These are phyloP conservation scores for Solen grandis DNA, from an alignment of 1,140 invertebrate species.

Conservation along the genomic window DNA sequence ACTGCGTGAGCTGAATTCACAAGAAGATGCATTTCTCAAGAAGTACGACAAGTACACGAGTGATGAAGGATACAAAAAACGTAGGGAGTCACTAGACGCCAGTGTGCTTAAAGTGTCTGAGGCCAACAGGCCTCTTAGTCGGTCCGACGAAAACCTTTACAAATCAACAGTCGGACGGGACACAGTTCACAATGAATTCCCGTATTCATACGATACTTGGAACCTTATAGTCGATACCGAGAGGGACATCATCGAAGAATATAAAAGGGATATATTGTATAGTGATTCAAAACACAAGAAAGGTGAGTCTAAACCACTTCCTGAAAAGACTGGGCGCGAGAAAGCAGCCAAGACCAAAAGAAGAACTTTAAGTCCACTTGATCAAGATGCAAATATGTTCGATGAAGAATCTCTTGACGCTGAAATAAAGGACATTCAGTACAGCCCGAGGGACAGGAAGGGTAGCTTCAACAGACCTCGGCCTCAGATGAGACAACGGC, in stretches of 20 bases:
- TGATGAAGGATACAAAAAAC: background rate
- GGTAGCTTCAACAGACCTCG: background rate
- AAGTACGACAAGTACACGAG: constrained; percentile 31
- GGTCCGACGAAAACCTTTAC: background rate
- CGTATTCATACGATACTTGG: constrained; percentile 40
- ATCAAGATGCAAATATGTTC: background rate
- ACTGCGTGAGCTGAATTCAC: constrained; percentile 19
- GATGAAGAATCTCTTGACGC: background rate
- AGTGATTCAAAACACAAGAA: background rate
- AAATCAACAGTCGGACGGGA: background rate
- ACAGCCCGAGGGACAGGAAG: background rate
- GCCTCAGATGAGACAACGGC: background rate
- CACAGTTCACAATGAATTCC: constrained; percentile 7
- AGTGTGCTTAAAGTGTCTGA: background rate
- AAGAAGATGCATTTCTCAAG: constrained; percentile 17
- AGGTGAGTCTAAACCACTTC: background rate
- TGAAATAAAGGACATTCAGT: constrained; percentile 29
- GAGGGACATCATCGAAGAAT: constrained; percentile 15
- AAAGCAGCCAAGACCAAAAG: background rate
- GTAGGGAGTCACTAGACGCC: constrained; percentile 7
- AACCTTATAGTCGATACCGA: constrained; percentile 9
- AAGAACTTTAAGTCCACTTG: background rate
- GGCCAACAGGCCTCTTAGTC: background rate
- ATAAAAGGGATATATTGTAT: constrained; percentile 31
- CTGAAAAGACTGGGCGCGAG: background rate